phyloP scores from a whole-genome alignment of 2,113 vertebrate genomes.

The Saiga tatarica region DNA sequence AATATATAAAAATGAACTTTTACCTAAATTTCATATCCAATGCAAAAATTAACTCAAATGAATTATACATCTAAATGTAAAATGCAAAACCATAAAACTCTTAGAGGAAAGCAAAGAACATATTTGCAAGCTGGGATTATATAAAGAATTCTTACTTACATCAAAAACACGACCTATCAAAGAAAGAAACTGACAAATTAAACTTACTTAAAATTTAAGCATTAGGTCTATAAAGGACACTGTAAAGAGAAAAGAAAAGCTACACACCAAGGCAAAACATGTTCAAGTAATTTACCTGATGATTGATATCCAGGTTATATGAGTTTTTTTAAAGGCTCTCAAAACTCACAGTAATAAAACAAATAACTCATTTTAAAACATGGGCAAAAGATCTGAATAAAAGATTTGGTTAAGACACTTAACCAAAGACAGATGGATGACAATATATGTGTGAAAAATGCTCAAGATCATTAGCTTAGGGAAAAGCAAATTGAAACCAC shows the following conservation, averaged over 20 bases:
- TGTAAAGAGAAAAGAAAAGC: background rate
- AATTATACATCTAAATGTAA: background rate
- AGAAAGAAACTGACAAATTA: background rate
- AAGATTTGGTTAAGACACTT: background rate
- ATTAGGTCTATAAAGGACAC: background rate
- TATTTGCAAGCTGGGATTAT: background rate
- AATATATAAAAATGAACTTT: background rate
- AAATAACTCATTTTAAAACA: background rate
- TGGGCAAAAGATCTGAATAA: background rate
- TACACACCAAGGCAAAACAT: background rate
- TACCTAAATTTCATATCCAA: background rate
- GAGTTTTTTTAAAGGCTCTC: background rate
- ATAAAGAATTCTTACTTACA: background rate
- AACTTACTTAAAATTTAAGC: background rate
- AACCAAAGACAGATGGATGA: background rate
- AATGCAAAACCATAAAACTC: background rate
- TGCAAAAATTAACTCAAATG: conserved; percentile 7
- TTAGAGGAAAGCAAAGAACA: background rate
- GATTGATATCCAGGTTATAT: background rate
- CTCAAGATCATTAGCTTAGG: background rate
- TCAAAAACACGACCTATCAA: background rate
- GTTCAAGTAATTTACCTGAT: background rate
- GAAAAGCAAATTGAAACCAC: background rate
- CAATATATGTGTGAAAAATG: background rate
- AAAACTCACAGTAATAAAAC: conserved; percentile 29